phyloP scores from a whole-genome alignment of 2,797 vertebrate genomes.

The Miichthys miiuy region DNA sequence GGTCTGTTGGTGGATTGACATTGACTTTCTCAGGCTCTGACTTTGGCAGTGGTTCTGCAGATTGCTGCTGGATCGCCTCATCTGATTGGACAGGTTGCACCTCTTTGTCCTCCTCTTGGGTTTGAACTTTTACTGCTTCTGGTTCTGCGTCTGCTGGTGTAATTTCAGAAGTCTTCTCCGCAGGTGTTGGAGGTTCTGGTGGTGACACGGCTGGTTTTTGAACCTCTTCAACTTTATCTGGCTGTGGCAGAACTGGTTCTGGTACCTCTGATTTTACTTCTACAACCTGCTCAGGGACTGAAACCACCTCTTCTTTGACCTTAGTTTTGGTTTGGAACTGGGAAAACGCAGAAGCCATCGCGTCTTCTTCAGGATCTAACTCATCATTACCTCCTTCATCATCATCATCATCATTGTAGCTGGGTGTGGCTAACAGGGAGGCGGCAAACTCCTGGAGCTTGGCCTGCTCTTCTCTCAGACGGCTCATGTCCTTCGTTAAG shows the following conservation, averaged over 20 bases:
- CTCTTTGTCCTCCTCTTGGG: conserved; percentile 17
- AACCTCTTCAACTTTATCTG: conserved; percentile 23
- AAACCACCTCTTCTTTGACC: neutral
- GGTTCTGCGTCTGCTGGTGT: neutral
- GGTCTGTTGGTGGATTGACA: neutral
- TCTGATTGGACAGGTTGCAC: conserved; percentile 9
- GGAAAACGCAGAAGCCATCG: conserved; percentile 43
- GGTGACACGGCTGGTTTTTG: neutral
- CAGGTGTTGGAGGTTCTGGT: conserved; percentile 22
- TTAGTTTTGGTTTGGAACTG: conserved; percentile 52
- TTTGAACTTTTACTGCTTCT: conserved; percentile 6
- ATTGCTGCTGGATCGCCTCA: conserved; percentile 25
- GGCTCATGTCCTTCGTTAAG: conserved; percentile 77
- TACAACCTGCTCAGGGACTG: conserved; percentile 15
- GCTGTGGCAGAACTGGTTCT: conserved; percentile 16
- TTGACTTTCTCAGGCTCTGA: conserved; percentile 16
- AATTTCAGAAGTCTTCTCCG: conserved; percentile 8
- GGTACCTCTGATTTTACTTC: conserved; percentile 10
- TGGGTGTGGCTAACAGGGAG: conserved; percentile 79
- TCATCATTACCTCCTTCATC: conserved; percentile 25
- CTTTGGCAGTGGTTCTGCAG: neutral
- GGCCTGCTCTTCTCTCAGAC: conserved; percentile 75
- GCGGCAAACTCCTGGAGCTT: conserved; percentile 87
- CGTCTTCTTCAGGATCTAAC: conserved; percentile 36
- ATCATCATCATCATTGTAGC: conserved; percentile 28